phyloP scores from a whole-genome alignment of 2,113 vertebrate genomes.

The Phylloscopus whistleri region DNA sequence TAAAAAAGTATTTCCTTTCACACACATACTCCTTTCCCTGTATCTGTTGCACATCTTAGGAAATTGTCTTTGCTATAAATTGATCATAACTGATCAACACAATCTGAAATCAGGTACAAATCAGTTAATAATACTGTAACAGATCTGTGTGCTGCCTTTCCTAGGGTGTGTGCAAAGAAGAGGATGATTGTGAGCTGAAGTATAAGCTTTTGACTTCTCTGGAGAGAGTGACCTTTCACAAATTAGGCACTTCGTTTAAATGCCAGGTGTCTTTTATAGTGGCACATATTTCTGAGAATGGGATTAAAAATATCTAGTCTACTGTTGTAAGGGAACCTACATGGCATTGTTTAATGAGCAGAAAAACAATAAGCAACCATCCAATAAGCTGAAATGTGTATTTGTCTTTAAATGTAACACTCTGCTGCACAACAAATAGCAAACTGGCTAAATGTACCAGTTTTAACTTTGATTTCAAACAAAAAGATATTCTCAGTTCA shows the following conservation, averaged over 20 bases:
- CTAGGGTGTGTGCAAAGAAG: not conserved
- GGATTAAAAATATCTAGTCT: not conserved
- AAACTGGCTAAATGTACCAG: not conserved
- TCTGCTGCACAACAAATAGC: not conserved
- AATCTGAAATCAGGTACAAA: not conserved
- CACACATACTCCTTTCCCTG: rapidly evolving
- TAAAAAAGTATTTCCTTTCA: not conserved
- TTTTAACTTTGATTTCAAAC: not conserved
- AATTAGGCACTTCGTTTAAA: not conserved
- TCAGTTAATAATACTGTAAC: not conserved
- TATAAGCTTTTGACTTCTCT: not conserved
- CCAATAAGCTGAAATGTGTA: not conserved
- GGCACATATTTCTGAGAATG: not conserved
- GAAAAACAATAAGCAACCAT: not conserved
- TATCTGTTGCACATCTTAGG: not conserved
- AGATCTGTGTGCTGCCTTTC: not conserved
- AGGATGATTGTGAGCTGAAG: not conserved
- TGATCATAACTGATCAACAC: not conserved
- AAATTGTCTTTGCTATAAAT: not conserved
- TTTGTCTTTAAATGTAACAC: not conserved
- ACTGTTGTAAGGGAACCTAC: not conserved
- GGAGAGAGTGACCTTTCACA: not conserved
- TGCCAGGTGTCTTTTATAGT: not conserved
- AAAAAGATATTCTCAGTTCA: not conserved
- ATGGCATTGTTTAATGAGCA: not conserved